Evolutionary conservation across 1,140 invertebrate species (phyloP).

Genomic region (Lysiphlebus fabarum): DNA sequence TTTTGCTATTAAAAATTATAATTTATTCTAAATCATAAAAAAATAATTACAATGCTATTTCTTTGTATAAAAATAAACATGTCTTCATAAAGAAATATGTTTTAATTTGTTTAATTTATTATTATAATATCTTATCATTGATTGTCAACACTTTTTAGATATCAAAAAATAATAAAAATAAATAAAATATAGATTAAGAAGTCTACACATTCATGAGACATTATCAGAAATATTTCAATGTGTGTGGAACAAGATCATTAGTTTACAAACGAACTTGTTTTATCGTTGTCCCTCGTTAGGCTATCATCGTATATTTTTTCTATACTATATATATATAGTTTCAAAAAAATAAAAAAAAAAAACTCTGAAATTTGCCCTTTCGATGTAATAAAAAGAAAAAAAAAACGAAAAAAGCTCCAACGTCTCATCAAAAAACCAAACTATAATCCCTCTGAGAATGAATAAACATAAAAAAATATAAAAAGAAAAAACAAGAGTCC

Average conservation of each 20-base stretch:
- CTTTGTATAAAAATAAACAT: background rate
- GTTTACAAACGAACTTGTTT: conserved; percentile 10
- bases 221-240: conserved; percentile 3
- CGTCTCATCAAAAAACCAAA: background rate
- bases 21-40: too few species aligned
- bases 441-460: background rate
- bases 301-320: background rate
- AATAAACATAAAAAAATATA: background rate
- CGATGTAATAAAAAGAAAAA: conserved; percentile 1
- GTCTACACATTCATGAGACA: background rate
- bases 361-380: conserved; percentile 1
- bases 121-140: too few species aligned
- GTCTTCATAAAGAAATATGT: too few species aligned
- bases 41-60: too few species aligned
- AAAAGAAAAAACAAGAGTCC: background rate
- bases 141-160: too few species aligned
- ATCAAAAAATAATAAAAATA: too few species aligned
- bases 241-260: conserved; percentile 12
- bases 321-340: too few species aligned
- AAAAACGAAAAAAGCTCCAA: background rate
- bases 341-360: background rate
- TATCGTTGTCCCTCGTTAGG: conserved; percentile 11
- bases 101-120: too few species aligned
- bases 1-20: too few species aligned
- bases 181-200: background rate